Evolutionary conservation across 1,140 invertebrate genomes (phyloP).

Genomic region (Dreissena polymorpha): DNA sequence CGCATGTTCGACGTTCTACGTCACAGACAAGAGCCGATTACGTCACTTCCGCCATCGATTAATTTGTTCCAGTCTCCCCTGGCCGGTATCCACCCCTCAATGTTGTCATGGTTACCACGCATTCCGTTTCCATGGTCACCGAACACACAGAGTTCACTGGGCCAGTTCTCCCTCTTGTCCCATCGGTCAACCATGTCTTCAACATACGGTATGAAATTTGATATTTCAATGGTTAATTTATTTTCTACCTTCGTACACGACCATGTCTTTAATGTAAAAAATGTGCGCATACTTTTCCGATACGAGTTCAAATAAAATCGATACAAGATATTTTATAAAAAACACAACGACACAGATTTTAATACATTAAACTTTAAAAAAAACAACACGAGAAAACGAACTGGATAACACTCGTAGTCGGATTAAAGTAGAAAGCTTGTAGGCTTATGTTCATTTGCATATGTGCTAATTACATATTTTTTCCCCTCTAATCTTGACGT

Average conservation of each 20-base stretch:
- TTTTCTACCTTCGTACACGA: too few relatives aligned
- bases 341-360: too few relatives aligned
- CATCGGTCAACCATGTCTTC: slow-evolving; percentile 1
- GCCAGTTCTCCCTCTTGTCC: background rate
- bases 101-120: slow-evolving; percentile 40
- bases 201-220: slow-evolving; percentile 16
- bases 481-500: too few relatives aligned
- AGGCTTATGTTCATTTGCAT: too few relatives aligned
- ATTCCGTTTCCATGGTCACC: slow-evolving; percentile 44
- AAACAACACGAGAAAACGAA: too few relatives aligned
- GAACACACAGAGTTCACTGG: background rate
- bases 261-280: background rate
- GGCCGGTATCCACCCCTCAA: slow-evolving; percentile 14
- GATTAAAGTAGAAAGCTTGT: too few relatives aligned
- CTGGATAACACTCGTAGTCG: too few relatives aligned
- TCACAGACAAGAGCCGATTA: slow-evolving; percentile 24
- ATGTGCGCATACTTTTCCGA: too few relatives aligned
- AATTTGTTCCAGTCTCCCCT: slow-evolving; percentile 15
- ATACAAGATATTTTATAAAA: too few relatives aligned
- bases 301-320: too few relatives aligned
- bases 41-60: slow-evolving; percentile 29
- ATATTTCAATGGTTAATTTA: background rate
- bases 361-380: too few relatives aligned
- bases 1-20: slow-evolving; percentile 50
- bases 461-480: too few relatives aligned